phyloP scores from a whole-genome alignment of 2,113 vertebrate genomes.

The Ophiodon elongatus region DNA sequence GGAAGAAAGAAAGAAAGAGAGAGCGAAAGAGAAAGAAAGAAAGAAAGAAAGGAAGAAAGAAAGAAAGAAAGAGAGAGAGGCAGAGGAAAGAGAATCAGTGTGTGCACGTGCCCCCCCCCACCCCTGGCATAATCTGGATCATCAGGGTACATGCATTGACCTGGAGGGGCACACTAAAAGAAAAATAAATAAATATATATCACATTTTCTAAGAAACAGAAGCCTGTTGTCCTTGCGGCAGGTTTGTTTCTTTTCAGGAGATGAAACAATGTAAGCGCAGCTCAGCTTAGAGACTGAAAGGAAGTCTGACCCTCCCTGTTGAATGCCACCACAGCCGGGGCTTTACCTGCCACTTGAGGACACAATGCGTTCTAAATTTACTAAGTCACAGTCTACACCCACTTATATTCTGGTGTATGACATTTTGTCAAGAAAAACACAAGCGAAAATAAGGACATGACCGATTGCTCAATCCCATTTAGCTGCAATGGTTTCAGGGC shows the following conservation, averaged over 20 bases:
- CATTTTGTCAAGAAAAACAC: no score
- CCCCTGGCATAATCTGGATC: conserved; percentile 43
- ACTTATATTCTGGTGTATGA: no score
- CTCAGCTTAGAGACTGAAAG: not conserved
- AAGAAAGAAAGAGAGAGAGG: no score
- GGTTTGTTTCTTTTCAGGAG: not conserved
- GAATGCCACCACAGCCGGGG: not conserved
- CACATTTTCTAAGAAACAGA: not conserved
- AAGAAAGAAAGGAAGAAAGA: no score
- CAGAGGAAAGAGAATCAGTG: not conserved
- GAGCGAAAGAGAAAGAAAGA: not conserved
- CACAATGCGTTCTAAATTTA: not conserved
- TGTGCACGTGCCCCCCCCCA: conserved; percentile 1
- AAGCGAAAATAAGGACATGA: no score
- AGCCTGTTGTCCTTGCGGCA: not conserved
- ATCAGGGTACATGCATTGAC: not conserved
- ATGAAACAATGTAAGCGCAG: not conserved
- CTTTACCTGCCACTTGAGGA: no score
- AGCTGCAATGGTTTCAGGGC: no score
- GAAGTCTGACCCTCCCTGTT: not conserved
- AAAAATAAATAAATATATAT: not conserved
- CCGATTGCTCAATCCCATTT: no score
- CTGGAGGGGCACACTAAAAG: not conserved
- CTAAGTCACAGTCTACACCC: no score
- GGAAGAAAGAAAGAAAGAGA: no score